Evolutionary conservation across 2,113 vertebrate genomes (phyloP).

Genomic region (Crotalus viridis): DNA sequence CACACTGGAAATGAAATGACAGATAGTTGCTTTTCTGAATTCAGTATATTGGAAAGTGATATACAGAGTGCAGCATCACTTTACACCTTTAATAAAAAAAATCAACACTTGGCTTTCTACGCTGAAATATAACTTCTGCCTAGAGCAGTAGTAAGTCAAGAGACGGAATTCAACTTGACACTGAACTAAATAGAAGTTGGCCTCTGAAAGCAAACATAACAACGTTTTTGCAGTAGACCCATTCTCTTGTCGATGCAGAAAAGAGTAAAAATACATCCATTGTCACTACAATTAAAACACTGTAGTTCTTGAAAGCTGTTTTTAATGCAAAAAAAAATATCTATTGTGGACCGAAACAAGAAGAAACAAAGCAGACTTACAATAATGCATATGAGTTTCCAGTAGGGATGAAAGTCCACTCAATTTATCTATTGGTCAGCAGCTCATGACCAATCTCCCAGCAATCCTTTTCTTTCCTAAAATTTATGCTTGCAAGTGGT

Average conservation of each 20-base stretch:
- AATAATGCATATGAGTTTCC: neutral
- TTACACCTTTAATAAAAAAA: conserved; percentile 46
- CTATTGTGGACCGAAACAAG: neutral
- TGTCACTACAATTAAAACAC: neutral
- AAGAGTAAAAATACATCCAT: conserved; percentile 17
- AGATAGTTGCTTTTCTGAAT: conserved; percentile 58
- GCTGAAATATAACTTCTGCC: conserved; percentile 60
- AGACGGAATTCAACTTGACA: conserved; percentile 50
- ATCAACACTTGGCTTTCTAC: conserved; percentile 39
- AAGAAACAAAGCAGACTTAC: neutral
- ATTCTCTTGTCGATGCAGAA: conserved; percentile 19
- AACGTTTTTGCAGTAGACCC: conserved; percentile 9
- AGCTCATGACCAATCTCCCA: neutral
- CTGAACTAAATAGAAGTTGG: conserved; percentile 19
- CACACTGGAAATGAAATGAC: conserved; percentile 58
- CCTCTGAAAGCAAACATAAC: conserved; percentile 22
- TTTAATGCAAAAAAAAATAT: neutral
- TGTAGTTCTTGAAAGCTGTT: conserved; percentile 12
- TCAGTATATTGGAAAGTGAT: conserved; percentile 62
- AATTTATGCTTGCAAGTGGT: neutral
- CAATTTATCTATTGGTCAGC: neutral
- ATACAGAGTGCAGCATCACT: conserved; percentile 44
- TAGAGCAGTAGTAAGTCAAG: conserved; percentile 52
- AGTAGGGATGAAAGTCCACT: neutral
- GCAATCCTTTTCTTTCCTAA: neutral